These are phyloP conservation scores for Anarhynchus alexandrinus DNA, from an alignment of 2,113 vertebrate genomes.

Conservation along the genomic window DNA sequence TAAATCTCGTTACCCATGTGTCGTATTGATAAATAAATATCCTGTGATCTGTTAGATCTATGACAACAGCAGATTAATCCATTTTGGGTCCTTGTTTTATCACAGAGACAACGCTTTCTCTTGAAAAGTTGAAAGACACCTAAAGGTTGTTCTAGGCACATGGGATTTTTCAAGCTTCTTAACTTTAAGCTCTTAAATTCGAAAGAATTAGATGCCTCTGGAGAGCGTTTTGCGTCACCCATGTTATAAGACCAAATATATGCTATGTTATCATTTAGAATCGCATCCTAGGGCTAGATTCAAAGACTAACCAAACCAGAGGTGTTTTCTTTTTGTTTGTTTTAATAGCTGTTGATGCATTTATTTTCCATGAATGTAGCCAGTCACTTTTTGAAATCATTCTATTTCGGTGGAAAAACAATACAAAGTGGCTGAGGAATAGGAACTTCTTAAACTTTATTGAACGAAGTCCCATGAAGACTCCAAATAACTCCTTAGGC, in stretches of 20 bases:
- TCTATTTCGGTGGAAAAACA: neutral
- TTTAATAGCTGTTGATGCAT: neutral
- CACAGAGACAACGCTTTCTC: neutral
- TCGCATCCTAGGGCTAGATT: neutral
- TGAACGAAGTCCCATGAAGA: neutral
- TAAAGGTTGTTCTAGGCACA: neutral
- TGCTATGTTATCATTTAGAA: neutral
- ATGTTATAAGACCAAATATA: neutral
- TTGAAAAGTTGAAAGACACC: neutral
- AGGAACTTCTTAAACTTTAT: neutral
- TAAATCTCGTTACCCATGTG: neutral
- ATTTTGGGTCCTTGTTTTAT: neutral
- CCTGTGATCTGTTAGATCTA: neutral
- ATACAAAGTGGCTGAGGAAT: neutral
- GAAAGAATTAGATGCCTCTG: neutral
- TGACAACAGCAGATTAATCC: neutral
- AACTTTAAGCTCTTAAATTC: neutral
- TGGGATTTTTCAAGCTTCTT: neutral
- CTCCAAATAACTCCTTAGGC: neutral
- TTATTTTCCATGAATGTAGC: neutral
- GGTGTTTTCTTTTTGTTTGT: neutral
- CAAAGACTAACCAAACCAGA: neutral
- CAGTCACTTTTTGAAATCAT: neutral
- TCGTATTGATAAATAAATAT: neutral
- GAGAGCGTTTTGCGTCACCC: neutral